Evolutionary conservation across 2,888 invertebrate species (phyloP).

Genomic region (Imbricaverruca yamaguchii): DNA sequence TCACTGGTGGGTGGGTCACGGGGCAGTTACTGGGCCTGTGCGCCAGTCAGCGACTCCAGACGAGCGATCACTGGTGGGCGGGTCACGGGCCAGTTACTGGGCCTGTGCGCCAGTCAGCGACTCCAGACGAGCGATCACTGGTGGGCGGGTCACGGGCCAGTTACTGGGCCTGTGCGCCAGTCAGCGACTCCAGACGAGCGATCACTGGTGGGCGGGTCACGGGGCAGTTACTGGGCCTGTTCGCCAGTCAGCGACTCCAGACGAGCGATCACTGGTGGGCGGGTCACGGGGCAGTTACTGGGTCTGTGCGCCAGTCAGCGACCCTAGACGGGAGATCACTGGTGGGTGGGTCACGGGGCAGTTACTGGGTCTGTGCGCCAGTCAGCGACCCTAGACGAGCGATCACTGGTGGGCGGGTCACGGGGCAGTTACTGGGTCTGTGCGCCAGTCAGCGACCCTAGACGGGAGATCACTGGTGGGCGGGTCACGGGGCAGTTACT

Average conservation of each 20-base stretch:
- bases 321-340: constrained; percentile 17
- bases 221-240: no score
- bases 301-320: constrained; percentile 15
- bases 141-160: constrained; percentile 31
- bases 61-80: no score
- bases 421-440: background rate
- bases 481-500: background rate
- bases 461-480: background rate
- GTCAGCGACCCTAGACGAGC: constrained; percentile 21
- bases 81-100: no score
- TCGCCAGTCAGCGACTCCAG: background rate
- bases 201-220: background rate
- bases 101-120: no score
- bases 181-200: constrained; percentile 20
- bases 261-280: background rate
- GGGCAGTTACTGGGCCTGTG: no score
- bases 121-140: no score
- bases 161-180: constrained; percentile 3
- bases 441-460: background rate
- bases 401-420: background rate
- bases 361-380: background rate
- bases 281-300: background rate
- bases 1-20: background rate
- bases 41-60: no score
- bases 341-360: background rate